Conservation (phyloP, 2,797 vertebrate genomes). For the Lepilemur septentrionalis region DNA sequence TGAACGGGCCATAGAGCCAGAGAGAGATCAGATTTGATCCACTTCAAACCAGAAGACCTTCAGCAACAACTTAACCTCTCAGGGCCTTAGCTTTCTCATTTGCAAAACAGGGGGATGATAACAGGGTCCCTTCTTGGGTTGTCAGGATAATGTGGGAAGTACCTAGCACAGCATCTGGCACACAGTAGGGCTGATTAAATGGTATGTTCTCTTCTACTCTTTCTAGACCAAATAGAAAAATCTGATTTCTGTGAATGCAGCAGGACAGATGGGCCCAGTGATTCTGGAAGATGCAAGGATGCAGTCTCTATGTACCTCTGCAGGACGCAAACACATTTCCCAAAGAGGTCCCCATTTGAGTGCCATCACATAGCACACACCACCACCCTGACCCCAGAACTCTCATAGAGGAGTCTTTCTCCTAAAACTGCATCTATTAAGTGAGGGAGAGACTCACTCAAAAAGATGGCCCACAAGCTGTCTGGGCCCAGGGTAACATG, state of each 20-base stretch:
- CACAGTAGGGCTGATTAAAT: neutral
- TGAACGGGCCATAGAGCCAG: neutral
- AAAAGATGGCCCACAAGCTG: neutral
- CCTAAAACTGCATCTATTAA: neutral
- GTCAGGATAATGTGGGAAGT: neutral
- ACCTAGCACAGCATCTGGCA: neutral
- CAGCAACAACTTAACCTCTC: neutral
- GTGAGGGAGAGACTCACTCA: neutral
- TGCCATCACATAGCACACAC: neutral
- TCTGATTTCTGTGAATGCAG: neutral
- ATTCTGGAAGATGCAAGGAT: neutral
- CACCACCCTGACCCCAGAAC: neutral
- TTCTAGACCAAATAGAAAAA: constrained; percentile 25
- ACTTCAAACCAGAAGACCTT: neutral
- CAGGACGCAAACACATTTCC: neutral
- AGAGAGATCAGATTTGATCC: neutral
- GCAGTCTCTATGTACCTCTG: neutral
- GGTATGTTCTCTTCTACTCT: neutral
- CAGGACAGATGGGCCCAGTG: neutral
- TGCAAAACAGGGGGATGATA: neutral
- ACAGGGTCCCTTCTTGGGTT: neutral
- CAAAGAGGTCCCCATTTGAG: neutral
- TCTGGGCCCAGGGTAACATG: neutral
- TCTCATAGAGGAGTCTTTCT: neutral
- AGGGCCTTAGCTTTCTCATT: neutral